Evolutionary conservation across 2,797 vertebrate genomes (phyloP).

Genomic region (Acipenser transmontanus): DNA sequence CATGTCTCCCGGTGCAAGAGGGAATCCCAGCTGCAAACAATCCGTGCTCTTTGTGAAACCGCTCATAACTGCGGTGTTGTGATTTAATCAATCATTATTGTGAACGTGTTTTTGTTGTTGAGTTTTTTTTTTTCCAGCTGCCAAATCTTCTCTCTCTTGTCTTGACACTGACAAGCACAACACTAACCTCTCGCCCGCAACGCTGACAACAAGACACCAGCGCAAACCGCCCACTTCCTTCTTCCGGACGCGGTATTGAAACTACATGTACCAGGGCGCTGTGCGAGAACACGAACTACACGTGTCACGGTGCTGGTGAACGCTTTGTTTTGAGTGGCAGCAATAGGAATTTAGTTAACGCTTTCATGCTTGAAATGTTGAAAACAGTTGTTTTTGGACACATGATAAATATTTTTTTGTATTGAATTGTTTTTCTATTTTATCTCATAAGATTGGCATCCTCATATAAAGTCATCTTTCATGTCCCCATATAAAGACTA

Average conservation of each 20-base stretch:
- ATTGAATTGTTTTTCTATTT: too few relatives aligned
- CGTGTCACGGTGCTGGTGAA: background rate
- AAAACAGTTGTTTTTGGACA: too few relatives aligned
- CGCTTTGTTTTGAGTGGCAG: too few relatives aligned
- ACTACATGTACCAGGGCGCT: background rate
- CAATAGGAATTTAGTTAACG: too few relatives aligned
- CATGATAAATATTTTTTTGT: too few relatives aligned
- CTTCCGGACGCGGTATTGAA: background rate
- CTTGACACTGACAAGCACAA: background rate
- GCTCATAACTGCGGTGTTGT: background rate
- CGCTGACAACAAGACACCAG: too few relatives aligned
- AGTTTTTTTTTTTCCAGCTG: background rate
- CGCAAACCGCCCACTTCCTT: background rate
- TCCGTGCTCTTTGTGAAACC: background rate
- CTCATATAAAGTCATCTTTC: too few relatives aligned
- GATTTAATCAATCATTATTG: background rate
- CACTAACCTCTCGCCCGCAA: background rate
- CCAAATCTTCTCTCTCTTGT: background rate
- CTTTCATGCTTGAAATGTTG: too few relatives aligned
- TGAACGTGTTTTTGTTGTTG: too few relatives aligned
- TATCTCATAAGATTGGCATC: too few relatives aligned
- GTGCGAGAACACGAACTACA: background rate
- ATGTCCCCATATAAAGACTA: too few relatives aligned
- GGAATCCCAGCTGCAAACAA: conserved; percentile 8
- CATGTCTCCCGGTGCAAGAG: conserved; percentile 6